Percentiles rank a stretch among this genome's conserved stretches.
Conservation (phyloP, 2,888 invertebrate species). For the Julus scandinavius region DNA sequence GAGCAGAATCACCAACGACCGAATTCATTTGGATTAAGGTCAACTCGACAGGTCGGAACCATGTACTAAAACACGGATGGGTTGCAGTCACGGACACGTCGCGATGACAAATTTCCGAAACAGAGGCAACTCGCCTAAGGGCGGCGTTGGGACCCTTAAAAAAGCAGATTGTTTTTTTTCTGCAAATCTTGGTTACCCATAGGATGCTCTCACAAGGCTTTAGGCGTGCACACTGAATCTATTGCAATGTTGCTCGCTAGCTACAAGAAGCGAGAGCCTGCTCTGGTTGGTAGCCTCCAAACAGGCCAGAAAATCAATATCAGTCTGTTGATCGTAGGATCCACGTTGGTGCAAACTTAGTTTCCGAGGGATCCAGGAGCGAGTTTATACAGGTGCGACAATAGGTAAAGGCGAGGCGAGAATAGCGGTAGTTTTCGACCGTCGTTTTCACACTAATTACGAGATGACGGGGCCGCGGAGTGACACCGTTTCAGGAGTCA, state of each 20-base stretch:
- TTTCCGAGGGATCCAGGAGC: not conserved
- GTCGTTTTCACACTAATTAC: not conserved
- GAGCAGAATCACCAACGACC: not conserved
- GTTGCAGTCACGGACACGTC: not conserved
- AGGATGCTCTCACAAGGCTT: conserved; percentile 14
- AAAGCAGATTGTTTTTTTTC: not conserved
- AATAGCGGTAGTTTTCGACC: too few relatives aligned
- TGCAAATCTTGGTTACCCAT: not conserved
- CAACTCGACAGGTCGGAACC: not conserved
- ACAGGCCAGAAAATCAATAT: not conserved
- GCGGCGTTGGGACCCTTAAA: not conserved
- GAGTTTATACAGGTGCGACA: not conserved
- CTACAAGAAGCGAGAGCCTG: not conserved
- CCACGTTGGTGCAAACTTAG: not conserved
- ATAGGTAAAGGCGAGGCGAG: not conserved
- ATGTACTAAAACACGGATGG: too few relatives aligned
- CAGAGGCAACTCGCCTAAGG: not conserved
- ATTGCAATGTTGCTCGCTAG: not conserved
- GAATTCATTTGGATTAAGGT: not conserved
- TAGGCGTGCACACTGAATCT: not conserved
- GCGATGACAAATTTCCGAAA: not conserved
- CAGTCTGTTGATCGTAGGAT: not conserved
- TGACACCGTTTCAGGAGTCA: too few relatives aligned
- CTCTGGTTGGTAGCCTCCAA: conserved; percentile 6
- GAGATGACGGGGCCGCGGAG: not conserved